Evolutionary conservation across 2,797 vertebrate species (phyloP).

Genomic region (Petrocephalus sullivani): DNA sequence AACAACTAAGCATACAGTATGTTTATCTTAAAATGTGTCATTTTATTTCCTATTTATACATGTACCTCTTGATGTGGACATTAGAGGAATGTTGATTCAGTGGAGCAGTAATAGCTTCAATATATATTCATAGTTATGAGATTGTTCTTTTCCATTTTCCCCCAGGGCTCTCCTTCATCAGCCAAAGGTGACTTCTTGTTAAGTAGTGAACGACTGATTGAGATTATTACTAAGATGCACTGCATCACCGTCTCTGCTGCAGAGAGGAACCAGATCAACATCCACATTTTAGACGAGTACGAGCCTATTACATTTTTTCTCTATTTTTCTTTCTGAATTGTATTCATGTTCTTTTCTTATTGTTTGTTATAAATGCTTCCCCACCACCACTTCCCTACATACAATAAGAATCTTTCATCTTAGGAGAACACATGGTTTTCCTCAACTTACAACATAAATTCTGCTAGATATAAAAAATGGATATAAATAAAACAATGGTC

Average conservation of each 20-base stretch:
- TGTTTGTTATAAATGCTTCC: neutral
- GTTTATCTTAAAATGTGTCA: neutral
- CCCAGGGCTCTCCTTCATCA: constrained; percentile 82
- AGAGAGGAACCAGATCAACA: constrained; percentile 76
- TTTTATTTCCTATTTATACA: neutral
- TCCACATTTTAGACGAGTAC: constrained; percentile 96
- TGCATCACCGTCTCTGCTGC: constrained; percentile 73
- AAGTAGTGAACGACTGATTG: constrained; percentile 91
- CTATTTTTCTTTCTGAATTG: neutral
- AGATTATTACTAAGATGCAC: constrained; percentile 95
- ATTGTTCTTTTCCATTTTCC: constrained; percentile 9
- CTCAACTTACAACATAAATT: neutral
- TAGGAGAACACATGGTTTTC: neutral
- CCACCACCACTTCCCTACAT: neutral
- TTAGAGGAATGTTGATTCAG: neutral
- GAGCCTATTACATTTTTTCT: constrained; percentile 35
- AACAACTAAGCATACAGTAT: neutral
- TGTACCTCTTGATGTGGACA: neutral
- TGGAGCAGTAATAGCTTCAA: neutral
- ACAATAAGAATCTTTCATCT: neutral
- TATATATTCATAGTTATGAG: neutral
- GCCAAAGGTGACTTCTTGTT: constrained; percentile 93
- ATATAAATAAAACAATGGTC: constrained; percentile 28
- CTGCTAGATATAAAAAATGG: neutral
- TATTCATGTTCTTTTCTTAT: neutral